Conservation (phyloP, 2,888 invertebrate species). For the Dendrolimus houi region DNA sequence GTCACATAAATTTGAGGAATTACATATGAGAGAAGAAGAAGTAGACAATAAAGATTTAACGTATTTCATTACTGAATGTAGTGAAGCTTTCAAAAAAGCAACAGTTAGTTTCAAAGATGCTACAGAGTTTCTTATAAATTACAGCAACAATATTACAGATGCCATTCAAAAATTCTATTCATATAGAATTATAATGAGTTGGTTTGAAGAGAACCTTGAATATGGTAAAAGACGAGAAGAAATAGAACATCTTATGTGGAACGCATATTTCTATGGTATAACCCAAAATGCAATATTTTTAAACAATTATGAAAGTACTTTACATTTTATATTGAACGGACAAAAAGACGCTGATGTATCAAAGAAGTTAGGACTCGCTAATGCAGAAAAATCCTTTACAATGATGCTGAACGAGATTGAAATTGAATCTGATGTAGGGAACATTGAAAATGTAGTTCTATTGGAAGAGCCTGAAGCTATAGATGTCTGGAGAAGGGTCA, state of each 20-base stretch:
- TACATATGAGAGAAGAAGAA: constrained; percentile 36
- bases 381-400: constrained; percentile 50
- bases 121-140: constrained; percentile 78
- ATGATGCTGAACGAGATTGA: constrained; percentile 57
- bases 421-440: constrained; percentile 59
- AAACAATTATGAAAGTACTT: constrained; percentile 46
- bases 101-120: constrained; percentile 78
- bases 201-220: constrained; percentile 60
- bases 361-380: constrained; percentile 36
- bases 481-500: constrained; percentile 60
- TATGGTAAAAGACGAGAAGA: constrained; percentile 53
- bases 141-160: constrained; percentile 65
- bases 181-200: constrained; percentile 62
- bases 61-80: constrained; percentile 77
- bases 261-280: constrained; percentile 50
- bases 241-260: constrained; percentile 68
- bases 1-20: constrained; percentile 63
- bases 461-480: constrained; percentile 55
- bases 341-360: constrained; percentile 49
- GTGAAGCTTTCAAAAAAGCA: constrained; percentile 77
- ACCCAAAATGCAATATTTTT: constrained; percentile 37
- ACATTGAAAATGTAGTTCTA: constrained; percentile 49
- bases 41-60: constrained; percentile 53
- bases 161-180: constrained; percentile 68
- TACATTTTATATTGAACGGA: constrained; percentile 49